Percentiles rank a stretch among this genome's conserved stretches.
phyloP scores from a whole-genome alignment of 2,113 vertebrate species.

The Onychostoma macrolepis region DNA sequence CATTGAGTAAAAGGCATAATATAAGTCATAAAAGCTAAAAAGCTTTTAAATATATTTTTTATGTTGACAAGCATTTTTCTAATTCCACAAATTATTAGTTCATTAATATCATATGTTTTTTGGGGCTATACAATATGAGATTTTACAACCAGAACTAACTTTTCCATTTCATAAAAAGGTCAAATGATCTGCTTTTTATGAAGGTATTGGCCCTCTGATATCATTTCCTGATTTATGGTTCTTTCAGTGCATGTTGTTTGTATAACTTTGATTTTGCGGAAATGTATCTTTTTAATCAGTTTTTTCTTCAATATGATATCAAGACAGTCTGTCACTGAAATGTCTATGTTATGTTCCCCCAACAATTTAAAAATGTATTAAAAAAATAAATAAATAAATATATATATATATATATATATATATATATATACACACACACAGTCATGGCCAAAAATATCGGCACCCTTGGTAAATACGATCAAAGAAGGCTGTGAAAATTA shows the following conservation, averaged over 20 bases:
- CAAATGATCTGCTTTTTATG: background rate
- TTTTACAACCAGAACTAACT: background rate
- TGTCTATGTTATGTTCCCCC: background rate
- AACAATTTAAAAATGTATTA: background rate
- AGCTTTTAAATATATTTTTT: background rate
- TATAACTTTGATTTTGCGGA: background rate
- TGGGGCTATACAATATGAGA: background rate
- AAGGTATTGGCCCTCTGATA: background rate
- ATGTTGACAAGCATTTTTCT: background rate
- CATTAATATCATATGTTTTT: background rate
- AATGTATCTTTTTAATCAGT: too few relatives aligned
- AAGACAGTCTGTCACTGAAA: background rate
- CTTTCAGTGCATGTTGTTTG: background rate
- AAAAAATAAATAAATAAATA: too few relatives aligned
- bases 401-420: too few relatives aligned
- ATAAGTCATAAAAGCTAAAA: background rate
- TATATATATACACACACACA: too few relatives aligned
- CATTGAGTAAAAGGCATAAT: background rate
- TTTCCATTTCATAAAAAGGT: background rate
- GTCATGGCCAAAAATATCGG: too few relatives aligned
- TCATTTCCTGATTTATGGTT: background rate
- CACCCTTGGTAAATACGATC: too few relatives aligned
- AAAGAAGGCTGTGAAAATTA: too few relatives aligned
- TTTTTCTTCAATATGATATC: background rate
- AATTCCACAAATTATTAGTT: background rate